phyloP scores from a whole-genome alignment of 2,113 vertebrate genomes.

The Pheucticus melanocephalus region DNA sequence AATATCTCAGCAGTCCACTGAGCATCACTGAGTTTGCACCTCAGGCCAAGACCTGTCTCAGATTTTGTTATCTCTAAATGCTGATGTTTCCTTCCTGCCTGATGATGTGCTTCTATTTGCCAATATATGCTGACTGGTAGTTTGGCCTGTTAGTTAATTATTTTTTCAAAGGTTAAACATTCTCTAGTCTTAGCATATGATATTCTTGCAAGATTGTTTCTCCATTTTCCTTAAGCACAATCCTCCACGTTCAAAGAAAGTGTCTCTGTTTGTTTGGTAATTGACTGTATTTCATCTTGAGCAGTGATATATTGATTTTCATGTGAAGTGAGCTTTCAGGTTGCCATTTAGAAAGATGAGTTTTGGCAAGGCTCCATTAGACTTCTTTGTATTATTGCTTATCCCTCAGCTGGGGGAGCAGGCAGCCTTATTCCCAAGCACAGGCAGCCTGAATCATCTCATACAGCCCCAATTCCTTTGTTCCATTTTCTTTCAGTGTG shows the following conservation, averaged over 20 bases:
- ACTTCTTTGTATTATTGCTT: neutral
- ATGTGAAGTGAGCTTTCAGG: neutral
- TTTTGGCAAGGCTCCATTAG: neutral
- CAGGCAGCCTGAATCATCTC: neutral
- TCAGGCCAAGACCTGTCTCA: neutral
- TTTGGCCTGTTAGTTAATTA: neutral
- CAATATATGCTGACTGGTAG: neutral
- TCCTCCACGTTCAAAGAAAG: fast-evolving
- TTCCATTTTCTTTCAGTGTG: neutral
- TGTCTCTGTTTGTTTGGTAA: neutral
- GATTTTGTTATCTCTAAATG: neutral
- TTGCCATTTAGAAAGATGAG: constrained; percentile 13
- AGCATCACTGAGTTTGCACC: neutral
- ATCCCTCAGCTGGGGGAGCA: neutral
- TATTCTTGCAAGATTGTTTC: neutral
- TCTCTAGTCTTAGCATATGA: neutral
- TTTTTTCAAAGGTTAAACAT: neutral
- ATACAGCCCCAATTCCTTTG: neutral
- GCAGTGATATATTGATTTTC: neutral
- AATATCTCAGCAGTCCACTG: neutral
- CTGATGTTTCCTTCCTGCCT: neutral
- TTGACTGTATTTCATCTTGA: neutral
- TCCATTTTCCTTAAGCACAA: no score
- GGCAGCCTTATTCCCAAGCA: neutral
- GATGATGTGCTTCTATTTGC: neutral